These are phyloP conservation scores for Caenorhabditis remanei DNA, from an alignment of 1,140 invertebrate genomes.

Conservation along the genomic window DNA sequence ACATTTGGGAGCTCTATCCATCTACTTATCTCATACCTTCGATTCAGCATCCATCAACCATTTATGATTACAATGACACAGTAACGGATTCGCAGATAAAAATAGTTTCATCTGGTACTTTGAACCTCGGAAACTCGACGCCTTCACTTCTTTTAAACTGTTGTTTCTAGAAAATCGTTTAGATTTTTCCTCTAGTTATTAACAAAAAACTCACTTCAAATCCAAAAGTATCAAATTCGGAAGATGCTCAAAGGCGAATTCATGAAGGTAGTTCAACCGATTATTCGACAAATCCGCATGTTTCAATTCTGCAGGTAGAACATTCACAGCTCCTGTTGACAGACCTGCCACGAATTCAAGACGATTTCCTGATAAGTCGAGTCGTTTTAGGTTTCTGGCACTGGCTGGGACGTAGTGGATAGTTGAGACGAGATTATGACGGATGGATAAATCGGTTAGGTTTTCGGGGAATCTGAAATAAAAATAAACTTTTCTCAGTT, in stretches of 20 bases:
- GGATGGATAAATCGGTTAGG: slow-evolving; percentile 64
- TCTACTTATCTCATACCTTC: background rate
- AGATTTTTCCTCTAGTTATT: background rate
- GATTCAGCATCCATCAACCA: slow-evolving; percentile 63
- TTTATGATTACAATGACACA: slow-evolving; percentile 60
- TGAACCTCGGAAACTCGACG: slow-evolving; percentile 48
- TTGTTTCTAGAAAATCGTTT: slow-evolving; percentile 60
- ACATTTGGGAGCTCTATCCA: background rate
- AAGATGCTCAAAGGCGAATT: slow-evolving; percentile 60
- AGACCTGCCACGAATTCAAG: slow-evolving; percentile 62
- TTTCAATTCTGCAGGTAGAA: slow-evolving; percentile 60
- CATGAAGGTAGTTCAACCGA: slow-evolving; percentile 62
- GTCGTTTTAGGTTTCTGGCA: slow-evolving; percentile 57
- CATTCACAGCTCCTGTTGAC: slow-evolving; percentile 62
- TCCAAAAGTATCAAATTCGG: slow-evolving; percentile 63
- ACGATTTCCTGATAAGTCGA: slow-evolving; percentile 64
- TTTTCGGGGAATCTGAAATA: slow-evolving; percentile 61
- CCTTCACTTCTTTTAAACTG: slow-evolving; percentile 60
- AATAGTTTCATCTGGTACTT: slow-evolving; percentile 59
- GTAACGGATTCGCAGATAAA: slow-evolving; percentile 64
- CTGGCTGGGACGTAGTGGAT: slow-evolving; percentile 61
- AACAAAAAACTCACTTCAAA: slow-evolving; percentile 58
- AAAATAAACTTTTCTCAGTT: background rate
- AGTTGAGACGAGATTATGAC: slow-evolving; percentile 62
- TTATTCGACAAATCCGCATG: slow-evolving; percentile 64